phyloP scores from a whole-genome alignment of 2,797 vertebrate genomes.

The Halcyon smyrnensis region DNA sequence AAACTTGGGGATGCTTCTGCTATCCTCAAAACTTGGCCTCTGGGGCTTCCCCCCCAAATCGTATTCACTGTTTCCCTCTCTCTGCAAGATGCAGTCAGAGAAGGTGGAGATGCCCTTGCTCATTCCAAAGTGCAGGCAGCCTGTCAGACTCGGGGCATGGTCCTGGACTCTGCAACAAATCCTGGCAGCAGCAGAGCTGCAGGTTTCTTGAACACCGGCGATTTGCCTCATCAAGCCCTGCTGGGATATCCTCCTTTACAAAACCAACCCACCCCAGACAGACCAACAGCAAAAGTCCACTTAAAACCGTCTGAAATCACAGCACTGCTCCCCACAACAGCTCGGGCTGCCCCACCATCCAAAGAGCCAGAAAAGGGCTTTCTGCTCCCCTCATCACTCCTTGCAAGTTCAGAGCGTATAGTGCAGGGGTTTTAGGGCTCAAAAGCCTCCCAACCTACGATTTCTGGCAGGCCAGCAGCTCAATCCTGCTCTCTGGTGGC shows the following conservation, averaged over 20 bases:
- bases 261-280: fast-evolving
- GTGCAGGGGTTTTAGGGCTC: fast-evolving
- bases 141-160: fast-evolving
- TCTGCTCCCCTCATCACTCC: fast-evolving
- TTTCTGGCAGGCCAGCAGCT: constrained; percentile 2
- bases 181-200: neutral
- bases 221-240: neutral
- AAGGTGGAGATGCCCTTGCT: neutral
- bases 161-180: neutral
- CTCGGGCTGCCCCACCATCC: neutral
- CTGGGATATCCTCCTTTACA: neutral
- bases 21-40: neutral
- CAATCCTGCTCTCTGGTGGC: constrained; percentile 63
- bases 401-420: fast-evolving
- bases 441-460: fast-evolving
- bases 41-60: neutral
- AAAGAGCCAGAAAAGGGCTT: neutral
- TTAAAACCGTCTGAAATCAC: neutral
- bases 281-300: neutral
- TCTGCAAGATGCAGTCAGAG: neutral
- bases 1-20: neutral
- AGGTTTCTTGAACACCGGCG: neutral
- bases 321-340: neutral
- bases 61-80: neutral
- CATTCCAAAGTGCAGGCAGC: fast-evolving